Percentiles rank a stretch among this genome's conserved stretches.
phyloP scores from a whole-genome alignment of 2,888 invertebrate genomes.

The Hedychridium roseum region DNA sequence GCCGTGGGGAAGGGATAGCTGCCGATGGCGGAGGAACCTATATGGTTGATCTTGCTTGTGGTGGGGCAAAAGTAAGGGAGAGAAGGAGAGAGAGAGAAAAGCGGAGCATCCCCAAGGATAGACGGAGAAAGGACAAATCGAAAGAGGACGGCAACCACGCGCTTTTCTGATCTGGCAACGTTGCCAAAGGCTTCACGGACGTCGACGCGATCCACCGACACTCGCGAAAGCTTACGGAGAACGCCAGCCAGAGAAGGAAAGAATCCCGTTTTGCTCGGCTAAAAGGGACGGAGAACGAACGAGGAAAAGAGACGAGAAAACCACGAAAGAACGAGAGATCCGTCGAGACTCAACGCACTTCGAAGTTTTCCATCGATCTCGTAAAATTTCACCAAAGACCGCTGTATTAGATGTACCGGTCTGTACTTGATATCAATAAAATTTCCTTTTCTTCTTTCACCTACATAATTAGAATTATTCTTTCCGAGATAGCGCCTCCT shows the following conservation, averaged over 20 bases:
- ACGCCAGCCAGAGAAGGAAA: constrained; percentile 57
- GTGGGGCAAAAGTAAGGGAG: constrained; percentile 16
- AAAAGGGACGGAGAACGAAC: constrained; percentile 36
- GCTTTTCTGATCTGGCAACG: constrained; percentile 43
- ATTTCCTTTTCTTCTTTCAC: too few relatives aligned
- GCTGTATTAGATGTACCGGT: too few relatives aligned
- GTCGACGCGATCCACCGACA: constrained; percentile 55
- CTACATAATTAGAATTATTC: too few relatives aligned
- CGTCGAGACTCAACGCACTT: constrained; percentile 26
- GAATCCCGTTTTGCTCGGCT: constrained; percentile 59
- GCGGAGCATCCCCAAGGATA: neutral
- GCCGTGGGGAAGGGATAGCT: constrained; percentile 29
- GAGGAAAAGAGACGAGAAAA: constrained; percentile 16
- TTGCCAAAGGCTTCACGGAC: constrained; percentile 50
- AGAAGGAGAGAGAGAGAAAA: constrained; percentile 17
- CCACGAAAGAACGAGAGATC: constrained; percentile 5
- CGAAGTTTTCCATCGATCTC: constrained; percentile 46
- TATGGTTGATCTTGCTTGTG: constrained; percentile 44
- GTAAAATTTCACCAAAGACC: constrained; percentile 47
- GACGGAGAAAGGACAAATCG: constrained; percentile 1
- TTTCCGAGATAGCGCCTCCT: too few relatives aligned
- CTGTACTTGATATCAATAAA: too few relatives aligned
- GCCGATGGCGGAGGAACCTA: constrained; percentile 30
- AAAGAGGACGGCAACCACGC: constrained; percentile 44
- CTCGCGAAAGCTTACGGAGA: constrained; percentile 49